A percentile compares a stretch with the other conserved stretches of the same genome.
Conservation (phyloP, 2,888 invertebrate genomes). For the Cephus sareptanus region DNA sequence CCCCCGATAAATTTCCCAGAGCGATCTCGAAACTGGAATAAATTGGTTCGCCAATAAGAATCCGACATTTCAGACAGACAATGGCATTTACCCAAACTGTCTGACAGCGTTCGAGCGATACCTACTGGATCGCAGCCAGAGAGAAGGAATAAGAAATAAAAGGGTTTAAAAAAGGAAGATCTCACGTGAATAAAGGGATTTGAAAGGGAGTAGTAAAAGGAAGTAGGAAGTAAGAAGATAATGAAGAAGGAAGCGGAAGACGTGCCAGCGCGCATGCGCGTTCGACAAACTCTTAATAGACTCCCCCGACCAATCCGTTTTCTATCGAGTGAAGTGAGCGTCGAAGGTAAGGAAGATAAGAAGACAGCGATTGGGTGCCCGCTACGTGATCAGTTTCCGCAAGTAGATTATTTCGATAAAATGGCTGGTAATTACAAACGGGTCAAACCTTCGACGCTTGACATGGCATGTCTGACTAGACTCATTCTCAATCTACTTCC, state of each 20-base stretch:
- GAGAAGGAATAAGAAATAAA: neutral
- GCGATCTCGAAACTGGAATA: neutral
- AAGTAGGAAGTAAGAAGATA: neutral
- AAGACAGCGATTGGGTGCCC: conserved; percentile 43
- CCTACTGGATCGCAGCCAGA: neutral
- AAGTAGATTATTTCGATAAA: conserved; percentile 34
- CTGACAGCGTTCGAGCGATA: neutral
- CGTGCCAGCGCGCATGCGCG: neutral
- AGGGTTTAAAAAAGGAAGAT: too few species aligned
- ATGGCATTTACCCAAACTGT: neutral
- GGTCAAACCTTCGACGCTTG: neutral
- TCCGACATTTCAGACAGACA: neutral
- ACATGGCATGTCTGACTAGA: neutral
- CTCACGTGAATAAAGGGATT: neutral
- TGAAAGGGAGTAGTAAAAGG: neutral
- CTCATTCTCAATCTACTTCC: neutral
- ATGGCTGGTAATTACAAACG: conserved; percentile 36
- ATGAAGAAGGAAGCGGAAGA: neutral
- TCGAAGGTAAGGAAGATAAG: conserved; percentile 23
- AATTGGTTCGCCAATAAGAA: neutral
- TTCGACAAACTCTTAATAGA: conserved; percentile 40
- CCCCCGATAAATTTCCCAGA: neutral
- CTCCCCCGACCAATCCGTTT: conserved; percentile 41
- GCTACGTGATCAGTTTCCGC: conserved; percentile 47
- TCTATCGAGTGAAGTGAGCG: conserved; percentile 26